Conservation (phyloP, 1,140 invertebrate species). For the Grapholita molesta region DNA sequence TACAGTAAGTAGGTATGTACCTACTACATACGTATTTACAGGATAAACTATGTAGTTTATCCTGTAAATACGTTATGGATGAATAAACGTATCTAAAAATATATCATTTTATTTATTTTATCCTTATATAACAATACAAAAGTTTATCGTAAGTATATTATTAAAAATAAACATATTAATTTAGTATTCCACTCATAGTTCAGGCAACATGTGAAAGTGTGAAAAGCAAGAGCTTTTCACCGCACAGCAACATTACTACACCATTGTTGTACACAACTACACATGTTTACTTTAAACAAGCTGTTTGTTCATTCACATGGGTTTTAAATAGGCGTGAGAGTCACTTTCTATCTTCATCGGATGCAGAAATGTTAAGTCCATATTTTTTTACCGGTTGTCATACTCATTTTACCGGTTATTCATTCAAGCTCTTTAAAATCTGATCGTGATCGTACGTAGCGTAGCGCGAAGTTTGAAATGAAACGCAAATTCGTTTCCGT, state of each 20-base stretch:
- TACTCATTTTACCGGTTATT: constrained; percentile 27
- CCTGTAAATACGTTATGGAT: not conserved
- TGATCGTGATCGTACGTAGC: too few relatives aligned
- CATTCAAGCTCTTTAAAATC: not conserved
- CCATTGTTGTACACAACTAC: not conserved
- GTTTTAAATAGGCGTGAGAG: not conserved
- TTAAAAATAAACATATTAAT: too few relatives aligned
- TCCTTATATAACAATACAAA: too few relatives aligned
- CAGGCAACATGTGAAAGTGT: constrained; percentile 20
- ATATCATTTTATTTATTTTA: not conserved
- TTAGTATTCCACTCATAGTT: not conserved
- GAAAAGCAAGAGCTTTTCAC: not conserved
- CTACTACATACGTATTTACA: too few relatives aligned
- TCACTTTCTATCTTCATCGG: constrained; percentile 8
- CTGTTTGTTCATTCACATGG: not conserved
- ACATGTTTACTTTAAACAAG: constrained; percentile 5
- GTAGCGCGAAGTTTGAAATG: not conserved
- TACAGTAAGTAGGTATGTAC: too few relatives aligned
- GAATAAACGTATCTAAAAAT: not conserved
- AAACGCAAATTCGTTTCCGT: not conserved
- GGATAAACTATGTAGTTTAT: not conserved
- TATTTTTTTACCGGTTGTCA: not conserved
- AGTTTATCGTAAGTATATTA: too few relatives aligned
- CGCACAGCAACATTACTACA: not conserved
- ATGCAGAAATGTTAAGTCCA: not conserved